Conservation (phyloP, 92 coral and sea anemone species). For the Scolanthus callimorphus region DNA sequence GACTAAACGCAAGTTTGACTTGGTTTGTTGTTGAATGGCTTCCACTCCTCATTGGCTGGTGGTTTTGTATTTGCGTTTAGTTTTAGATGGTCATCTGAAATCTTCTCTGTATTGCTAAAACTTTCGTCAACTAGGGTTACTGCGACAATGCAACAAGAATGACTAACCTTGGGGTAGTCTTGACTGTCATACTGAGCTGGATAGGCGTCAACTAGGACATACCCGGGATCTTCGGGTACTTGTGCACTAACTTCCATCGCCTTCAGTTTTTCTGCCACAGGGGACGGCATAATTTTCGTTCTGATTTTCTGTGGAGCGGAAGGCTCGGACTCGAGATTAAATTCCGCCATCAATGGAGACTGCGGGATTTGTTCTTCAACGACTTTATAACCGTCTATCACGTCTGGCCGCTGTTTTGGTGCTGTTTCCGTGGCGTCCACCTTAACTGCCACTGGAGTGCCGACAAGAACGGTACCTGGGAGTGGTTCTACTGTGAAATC, state of each 20-base stretch:
- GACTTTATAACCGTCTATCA: slow-evolving; percentile 10
- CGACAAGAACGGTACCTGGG: slow-evolving; percentile 63
- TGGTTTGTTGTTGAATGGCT: too few relatives aligned
- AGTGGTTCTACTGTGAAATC: slow-evolving; percentile 49
- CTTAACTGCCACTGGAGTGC: slow-evolving; percentile 47
- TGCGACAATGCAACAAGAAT: too few relatives aligned
- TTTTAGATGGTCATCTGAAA: too few relatives aligned
- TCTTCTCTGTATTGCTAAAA: too few relatives aligned
- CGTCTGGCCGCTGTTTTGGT: slow-evolving; percentile 15
- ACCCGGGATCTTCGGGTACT: not conserved
- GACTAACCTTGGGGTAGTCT: too few relatives aligned
- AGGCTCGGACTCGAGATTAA: slow-evolving; percentile 8
- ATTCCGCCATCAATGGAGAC: slow-evolving; percentile 24
- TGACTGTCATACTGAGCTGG: not conserved
- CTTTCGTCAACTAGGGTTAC: too few relatives aligned
- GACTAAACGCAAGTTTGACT: too few relatives aligned
- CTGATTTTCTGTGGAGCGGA: not conserved
- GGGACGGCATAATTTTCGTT: not conserved
- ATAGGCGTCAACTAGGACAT: not conserved
- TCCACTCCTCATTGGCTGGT: too few relatives aligned
- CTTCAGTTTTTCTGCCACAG: not conserved
- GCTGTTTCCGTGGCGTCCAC: slow-evolving; percentile 47
- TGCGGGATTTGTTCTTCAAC: not conserved
- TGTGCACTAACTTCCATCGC: not conserved
- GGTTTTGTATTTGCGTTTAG: too few relatives aligned